Percentiles rank a stretch among this genome's conserved stretches.
phyloP scores from a whole-genome alignment of 2,113 vertebrate species.

The Apodemus sylvaticus region DNA sequence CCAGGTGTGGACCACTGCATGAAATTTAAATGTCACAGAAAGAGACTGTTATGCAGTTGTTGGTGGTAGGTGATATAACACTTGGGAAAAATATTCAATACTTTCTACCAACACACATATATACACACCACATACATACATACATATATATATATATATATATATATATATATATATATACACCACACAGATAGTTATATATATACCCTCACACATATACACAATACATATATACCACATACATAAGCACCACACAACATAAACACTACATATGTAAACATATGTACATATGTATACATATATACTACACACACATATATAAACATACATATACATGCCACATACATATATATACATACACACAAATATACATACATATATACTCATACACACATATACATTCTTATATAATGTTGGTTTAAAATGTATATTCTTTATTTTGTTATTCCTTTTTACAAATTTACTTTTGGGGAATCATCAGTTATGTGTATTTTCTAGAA shows the following conservation, averaged over 20 bases:
- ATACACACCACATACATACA: not conserved
- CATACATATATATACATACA: not conserved
- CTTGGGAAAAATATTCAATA: not conserved
- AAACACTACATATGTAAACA: too few species aligned
- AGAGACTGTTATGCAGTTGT: not conserved
- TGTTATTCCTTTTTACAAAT: not conserved
- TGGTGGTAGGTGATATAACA: not conserved
- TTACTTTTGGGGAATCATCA: constrained; percentile 8
- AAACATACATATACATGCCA: not conserved
- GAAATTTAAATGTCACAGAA: not conserved
- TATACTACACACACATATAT: not conserved
- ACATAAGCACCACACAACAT: not conserved
- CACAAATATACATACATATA: not conserved
- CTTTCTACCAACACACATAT: not conserved
- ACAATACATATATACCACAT: not conserved
- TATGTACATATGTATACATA: not conserved
- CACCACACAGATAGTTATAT: not conserved
- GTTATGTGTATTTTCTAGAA: not conserved
- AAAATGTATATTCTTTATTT: not conserved
- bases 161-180: not conserved
- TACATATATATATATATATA: too few species aligned
- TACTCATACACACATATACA: not conserved
- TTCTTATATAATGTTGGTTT: not conserved
- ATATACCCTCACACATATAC: not conserved
- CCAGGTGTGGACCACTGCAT: not conserved